Evolutionary conservation across 2,113 vertebrate genomes (phyloP), one percentile per base, ranked within the genome.

Genomic region (Trichomycterus rosablanca): DNA sequence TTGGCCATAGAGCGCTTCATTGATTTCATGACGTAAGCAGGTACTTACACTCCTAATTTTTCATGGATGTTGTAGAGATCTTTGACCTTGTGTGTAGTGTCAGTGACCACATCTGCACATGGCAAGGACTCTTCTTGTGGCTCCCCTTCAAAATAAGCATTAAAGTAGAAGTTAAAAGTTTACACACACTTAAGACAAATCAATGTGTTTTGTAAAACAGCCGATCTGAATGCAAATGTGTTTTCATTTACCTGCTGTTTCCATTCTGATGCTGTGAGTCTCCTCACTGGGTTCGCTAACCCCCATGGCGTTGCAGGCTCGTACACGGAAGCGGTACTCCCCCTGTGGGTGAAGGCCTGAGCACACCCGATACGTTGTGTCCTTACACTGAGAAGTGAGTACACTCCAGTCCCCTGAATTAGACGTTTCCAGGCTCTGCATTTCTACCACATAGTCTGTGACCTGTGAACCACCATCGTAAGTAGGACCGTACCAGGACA

Each of bases 21-120:
- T n/a, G n/a, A n/a, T n/a, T n/a, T 48, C 12, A 2, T 6, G 5
- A 7, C n/a, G 8, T 15, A 15, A 7, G 10, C 19, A 16, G 7
- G 35, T 49, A 72, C 92, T 89, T 78, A 94, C 92, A 85, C 81
- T 71, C 92, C 91, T 16, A 94, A 78, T 70, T 86, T 89, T 72
- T 94, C 89, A 42, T 86, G 85, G 60, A 86, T 83, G 0, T 39
- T 43, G 74, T 93, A 94, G 32, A 83, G 44, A 0, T 92, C 90
- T 0, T 51, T 83, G 61, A 84, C 76, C 40, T 83, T 83, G 52
- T 84, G 74, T 43, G 66, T 66, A 59, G 76, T 89, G 76, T 90
- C 84, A 37, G 85, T 63, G 12, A 75, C 74, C 53, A 92, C 78
- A 0, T 78, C 52, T 0, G 68, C 3, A 22, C 71, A 80, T 0